Conservation (phyloP, 2,113 vertebrate species). For the Halichoeres trimaculatus region DNA sequence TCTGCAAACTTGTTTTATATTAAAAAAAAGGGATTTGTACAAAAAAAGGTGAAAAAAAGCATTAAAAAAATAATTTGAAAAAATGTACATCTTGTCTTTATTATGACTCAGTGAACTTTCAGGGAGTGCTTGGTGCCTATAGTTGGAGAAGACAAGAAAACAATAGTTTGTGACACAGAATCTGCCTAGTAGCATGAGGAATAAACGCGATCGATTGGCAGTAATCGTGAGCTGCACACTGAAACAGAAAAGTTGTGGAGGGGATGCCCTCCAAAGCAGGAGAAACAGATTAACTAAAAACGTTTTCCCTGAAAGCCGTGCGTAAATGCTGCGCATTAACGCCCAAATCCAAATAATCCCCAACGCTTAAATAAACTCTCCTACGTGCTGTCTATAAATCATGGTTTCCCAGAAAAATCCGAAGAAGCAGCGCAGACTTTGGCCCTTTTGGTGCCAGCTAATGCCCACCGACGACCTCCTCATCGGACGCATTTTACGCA, state of each 20-base stretch:
- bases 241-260: neutral
- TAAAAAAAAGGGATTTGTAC: neutral
- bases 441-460: slow-evolving; percentile 12
- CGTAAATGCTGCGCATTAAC: slow-evolving; percentile 26
- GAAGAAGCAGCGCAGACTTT: neutral
- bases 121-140: slow-evolving; percentile 13
- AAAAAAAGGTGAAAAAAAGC: no score
- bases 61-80: no score
- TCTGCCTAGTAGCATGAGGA: no score
- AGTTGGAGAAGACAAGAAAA: slow-evolving; percentile 3
- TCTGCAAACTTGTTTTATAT: neutral
- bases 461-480: slow-evolving; percentile 19
- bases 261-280: neutral
- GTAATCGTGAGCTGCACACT: neutral
- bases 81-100: neutral
- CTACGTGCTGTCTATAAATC: neutral
- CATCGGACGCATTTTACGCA: slow-evolving; percentile 52
- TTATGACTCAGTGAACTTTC: neutral
- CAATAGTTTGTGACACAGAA: neutral
- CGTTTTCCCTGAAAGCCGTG: slow-evolving; percentile 16
- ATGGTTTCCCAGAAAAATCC: slow-evolving; percentile 21
- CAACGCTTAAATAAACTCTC: neutral
- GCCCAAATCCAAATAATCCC: neutral
- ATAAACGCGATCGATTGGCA: neutral
- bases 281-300: neutral